These are phyloP conservation scores for Rosalia funebris DNA, from an alignment of 2,888 invertebrate species.

Conservation along the genomic window DNA sequence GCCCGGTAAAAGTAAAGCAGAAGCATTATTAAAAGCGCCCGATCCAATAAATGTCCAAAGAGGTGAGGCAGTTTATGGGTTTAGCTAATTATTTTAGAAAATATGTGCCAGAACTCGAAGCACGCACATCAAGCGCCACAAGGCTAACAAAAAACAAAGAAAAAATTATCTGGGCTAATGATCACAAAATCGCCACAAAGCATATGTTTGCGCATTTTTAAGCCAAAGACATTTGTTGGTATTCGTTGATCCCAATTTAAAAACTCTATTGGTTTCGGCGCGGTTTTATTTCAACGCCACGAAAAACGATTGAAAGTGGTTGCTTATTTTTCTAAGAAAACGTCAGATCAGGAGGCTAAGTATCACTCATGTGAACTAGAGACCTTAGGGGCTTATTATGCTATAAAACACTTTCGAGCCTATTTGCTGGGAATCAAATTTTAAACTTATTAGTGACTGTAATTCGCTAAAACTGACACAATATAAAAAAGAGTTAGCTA, in stretches of 20 bases:
- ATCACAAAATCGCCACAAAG: conserved; percentile 21
- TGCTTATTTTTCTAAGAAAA: conserved; percentile 42
- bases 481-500: conserved; percentile 8
- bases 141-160: conserved; percentile 22
- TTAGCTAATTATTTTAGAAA: conserved; percentile 52
- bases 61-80: conserved; percentile 51
- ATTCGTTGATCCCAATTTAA: conserved; percentile 26
- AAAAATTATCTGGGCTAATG: conserved; percentile 25
- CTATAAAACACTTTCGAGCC: conserved; percentile 45
- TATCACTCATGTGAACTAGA: conserved; percentile 50
- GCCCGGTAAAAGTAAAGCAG: neutral
- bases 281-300: conserved; percentile 38
- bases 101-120: conserved; percentile 49
- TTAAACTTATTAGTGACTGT: conserved; percentile 53
- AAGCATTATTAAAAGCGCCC: conserved; percentile 43
- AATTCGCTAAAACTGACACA: conserved; percentile 29
- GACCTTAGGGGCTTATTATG: conserved; percentile 51
- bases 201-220: neutral
- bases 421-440: conserved; percentile 45
- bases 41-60: conserved; percentile 43
- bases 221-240: neutral
- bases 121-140: conserved; percentile 30
- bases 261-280: conserved; percentile 32
- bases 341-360: conserved; percentile 17
- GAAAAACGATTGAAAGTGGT: conserved; percentile 31